Evolutionary conservation across 1,140 invertebrate genomes (phyloP).

Genomic region (Danaus plexippus): DNA sequence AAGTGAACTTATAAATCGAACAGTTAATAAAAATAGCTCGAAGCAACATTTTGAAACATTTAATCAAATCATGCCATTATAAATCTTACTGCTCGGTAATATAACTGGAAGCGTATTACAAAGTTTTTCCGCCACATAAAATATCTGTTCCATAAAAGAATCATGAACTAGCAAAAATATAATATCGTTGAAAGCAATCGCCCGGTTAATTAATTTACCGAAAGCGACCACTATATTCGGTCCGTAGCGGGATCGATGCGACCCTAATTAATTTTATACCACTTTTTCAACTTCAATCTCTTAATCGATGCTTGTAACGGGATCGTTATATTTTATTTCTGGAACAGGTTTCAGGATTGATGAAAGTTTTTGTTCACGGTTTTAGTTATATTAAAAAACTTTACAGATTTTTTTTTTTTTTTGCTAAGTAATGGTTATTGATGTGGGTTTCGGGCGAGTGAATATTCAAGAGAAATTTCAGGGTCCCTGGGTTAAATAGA

Average conservation of each 20-base stretch:
- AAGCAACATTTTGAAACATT: no score
- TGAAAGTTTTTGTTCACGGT: slow-evolving; percentile 3
- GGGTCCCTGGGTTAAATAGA: not conserved
- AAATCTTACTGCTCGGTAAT: no score
- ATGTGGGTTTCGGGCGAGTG: not conserved
- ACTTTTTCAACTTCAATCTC: slow-evolving; percentile 29
- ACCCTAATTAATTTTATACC: slow-evolving; percentile 32
- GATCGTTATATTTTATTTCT: slow-evolving; percentile 19
- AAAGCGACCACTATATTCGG: slow-evolving; percentile 24
- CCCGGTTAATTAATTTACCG: slow-evolving; percentile 32
- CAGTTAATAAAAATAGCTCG: no score
- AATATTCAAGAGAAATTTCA: slow-evolving; percentile 1
- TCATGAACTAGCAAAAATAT: slow-evolving; percentile 22
- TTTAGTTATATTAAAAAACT: slow-evolving; percentile 6
- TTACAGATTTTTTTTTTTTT: not conserved
- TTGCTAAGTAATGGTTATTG: slow-evolving; percentile 6
- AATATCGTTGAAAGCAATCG: slow-evolving; percentile 27
- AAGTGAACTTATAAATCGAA: no score
- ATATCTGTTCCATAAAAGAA: slow-evolving; percentile 20
- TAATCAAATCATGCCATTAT: no score
- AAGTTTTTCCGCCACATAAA: slow-evolving; percentile 10
- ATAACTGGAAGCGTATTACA: not conserved
- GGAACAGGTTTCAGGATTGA: slow-evolving; percentile 11
- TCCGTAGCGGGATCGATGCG: slow-evolving; percentile 13
- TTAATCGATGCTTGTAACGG: slow-evolving; percentile 30